Evolutionary conservation across 1,140 invertebrate genomes (phyloP).

Genomic region (Heliothis subflexa): DNA sequence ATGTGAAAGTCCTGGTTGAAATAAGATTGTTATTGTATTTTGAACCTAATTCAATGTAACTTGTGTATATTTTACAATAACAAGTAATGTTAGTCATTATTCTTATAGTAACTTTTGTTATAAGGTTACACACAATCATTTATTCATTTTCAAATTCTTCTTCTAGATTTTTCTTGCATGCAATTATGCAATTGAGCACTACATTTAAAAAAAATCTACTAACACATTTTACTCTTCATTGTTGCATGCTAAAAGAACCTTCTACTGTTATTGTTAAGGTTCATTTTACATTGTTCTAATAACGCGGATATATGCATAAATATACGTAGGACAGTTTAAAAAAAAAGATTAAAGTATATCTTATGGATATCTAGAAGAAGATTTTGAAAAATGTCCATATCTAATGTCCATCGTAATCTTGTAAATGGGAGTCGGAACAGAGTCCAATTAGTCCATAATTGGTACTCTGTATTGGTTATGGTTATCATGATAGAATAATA

Average conservation of each 20-base stretch:
- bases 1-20: too few species aligned
- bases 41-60: too few species aligned
- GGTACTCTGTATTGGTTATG: slow-evolving; percentile 17
- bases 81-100: not conserved
- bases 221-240: too few species aligned
- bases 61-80: not conserved
- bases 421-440: slow-evolving; percentile 14
- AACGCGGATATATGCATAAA: not conserved
- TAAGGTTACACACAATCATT: not conserved
- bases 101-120: not conserved
- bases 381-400: slow-evolving; percentile 1
- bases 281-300: too few species aligned
- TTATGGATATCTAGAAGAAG: slow-evolving; percentile 3
- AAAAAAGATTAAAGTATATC: not conserved
- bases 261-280: too few species aligned
- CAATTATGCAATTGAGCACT: too few species aligned
- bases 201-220: too few species aligned
- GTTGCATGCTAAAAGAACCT: too few species aligned
- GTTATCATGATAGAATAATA: slow-evolving; percentile 37
- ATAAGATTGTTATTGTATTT: too few species aligned
- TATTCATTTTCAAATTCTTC: slow-evolving; percentile 23
- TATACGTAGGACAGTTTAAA: not conserved
- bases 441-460: slow-evolving; percentile 27
- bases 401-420: slow-evolving; percentile 12
- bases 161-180: slow-evolving; percentile 31